Evolutionary conservation across 2,888 invertebrate genomes (phyloP), one percentile per base, ranked within the genome.

Genomic region (Ochlodes sylvanus): DNA sequence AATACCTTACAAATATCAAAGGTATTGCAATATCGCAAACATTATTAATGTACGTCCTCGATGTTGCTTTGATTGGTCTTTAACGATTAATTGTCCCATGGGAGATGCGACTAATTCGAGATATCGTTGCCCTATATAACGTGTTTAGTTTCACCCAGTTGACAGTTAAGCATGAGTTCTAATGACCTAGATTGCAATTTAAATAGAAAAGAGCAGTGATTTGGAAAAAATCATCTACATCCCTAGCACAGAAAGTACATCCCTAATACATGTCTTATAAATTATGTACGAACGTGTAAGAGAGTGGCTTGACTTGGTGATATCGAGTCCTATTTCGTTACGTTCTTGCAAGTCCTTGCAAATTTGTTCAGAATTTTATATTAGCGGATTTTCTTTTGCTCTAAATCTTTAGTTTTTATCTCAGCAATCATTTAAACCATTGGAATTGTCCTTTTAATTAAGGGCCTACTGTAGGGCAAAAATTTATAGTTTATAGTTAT

Each of bases 251-350:
- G 12, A 21, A 19, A 47, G 64, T 21, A 44, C 64, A 65, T 65
- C 38, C 38, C 64, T 81, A 79, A 81, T 79, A 79, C 75, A 79
- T 77, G 79, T 76, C 77, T 80, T 80, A 86, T 87, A 86, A 83
- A 84, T 87, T 85, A 85, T 85, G 79, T 82, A 78, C 77, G 79
- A 81, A 78, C 76, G 75, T 75, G 68, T 72, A 44, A 54, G 52
- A 41, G 65, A 66, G 60, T 60, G 41, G 65, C 58, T 60, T 60
- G 60, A 56, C 38, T 62, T 44, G 68, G 68, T 62, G 62, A 68
- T 62, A 68, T 56, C 62, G 62, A 61, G 62, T 56, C 2, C 56
- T 56, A 56, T 67, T 67, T 57, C 56, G 61, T 61, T 60, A 54
- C 38, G 38, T 41, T 41, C n/a, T n/a, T n/a, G n/a, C n/a, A n/a